Conservation (phyloP, 2,113 vertebrate species). For the Empidonax alnorum region DNA sequence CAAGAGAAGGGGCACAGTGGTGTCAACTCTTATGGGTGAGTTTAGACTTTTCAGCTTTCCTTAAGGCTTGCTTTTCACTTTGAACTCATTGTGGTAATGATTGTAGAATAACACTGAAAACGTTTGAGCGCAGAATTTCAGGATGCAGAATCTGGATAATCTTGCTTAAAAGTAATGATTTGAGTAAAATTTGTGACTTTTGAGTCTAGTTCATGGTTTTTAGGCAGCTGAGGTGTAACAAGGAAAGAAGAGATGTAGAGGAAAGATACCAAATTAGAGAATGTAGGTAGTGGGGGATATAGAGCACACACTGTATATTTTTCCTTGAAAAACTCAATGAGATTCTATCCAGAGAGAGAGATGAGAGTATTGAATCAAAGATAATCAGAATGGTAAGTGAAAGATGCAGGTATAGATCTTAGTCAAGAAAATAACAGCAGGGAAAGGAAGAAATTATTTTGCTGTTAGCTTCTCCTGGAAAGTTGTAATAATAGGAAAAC, state of each 20-base stretch:
- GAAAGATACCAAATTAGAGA: not conserved
- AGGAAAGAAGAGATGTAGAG: not conserved
- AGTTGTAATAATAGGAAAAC: not conserved
- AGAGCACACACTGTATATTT: not conserved
- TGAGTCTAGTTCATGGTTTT: not conserved
- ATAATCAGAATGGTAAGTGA: not conserved
- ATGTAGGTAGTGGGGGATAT: not conserved
- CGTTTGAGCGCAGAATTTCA: not conserved
- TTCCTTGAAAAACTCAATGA: not conserved
- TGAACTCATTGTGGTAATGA: not conserved
- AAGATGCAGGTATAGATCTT: not conserved
- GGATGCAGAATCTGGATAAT: not conserved
- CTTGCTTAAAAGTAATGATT: not conserved
- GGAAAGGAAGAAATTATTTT: not conserved
- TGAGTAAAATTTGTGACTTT: not conserved
- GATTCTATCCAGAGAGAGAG: not conserved
- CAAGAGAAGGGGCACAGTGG: not conserved
- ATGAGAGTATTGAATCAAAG: not conserved
- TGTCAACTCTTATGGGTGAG: not conserved
- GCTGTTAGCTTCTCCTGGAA: not conserved
- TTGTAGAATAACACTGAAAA: not conserved
- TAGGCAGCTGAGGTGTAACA: not conserved
- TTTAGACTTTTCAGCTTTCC: not conserved
- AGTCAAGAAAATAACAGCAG: not conserved
- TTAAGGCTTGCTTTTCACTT: not conserved